Evolutionary conservation across 2,888 invertebrate genomes (phyloP), one percentile per base, ranked within the genome.

Genomic region (Mimas tiliae): DNA sequence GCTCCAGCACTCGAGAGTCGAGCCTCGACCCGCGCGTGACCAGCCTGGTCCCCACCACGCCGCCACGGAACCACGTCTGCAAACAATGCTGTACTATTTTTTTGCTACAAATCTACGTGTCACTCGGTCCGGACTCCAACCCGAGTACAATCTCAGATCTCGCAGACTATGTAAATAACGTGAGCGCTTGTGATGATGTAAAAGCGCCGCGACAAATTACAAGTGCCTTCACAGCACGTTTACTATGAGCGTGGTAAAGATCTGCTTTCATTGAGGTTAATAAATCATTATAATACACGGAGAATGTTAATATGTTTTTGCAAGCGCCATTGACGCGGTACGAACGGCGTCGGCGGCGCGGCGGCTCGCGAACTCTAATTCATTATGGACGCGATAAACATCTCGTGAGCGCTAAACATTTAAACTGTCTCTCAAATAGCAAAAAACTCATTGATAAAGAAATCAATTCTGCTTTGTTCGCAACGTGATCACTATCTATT

Each of bases 401-500:
- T 77, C 73, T 74, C 66, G 58, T 58, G 58, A 58, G 58, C 58
- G 53, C 65, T 52, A 68, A 70, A 68, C 71, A 68, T 69, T 68
- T 74, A 70, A 71, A 65, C 69, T 67, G 63, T 67, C 68, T 50
- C 70, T 51, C 64, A 70, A 66, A 55, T 63, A 68, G 70, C 69
- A 74, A 80, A 79, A 73, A 79, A 77, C 71, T 76, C 58, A 58
- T 58, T 79, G 82, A 84, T 85, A 80, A 87, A 86, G 84, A 85
- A 83, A 83, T 84, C 81, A 85, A 79, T 77, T 76, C 70, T 70
- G 69, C 78, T 78, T 72, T 75, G 74, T 73, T 79, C 74, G 67
- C 68, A 72, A 73, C 75, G 74, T 74, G 84, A 82, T 77, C 75
- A 68, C 75, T 74, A 79, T 78, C 81, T 74, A 72, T 75, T 70